These are phyloP conservation scores for Hassar affinis DNA, from an alignment of 2,113 vertebrate genomes.

Conservation along the genomic window DNA sequence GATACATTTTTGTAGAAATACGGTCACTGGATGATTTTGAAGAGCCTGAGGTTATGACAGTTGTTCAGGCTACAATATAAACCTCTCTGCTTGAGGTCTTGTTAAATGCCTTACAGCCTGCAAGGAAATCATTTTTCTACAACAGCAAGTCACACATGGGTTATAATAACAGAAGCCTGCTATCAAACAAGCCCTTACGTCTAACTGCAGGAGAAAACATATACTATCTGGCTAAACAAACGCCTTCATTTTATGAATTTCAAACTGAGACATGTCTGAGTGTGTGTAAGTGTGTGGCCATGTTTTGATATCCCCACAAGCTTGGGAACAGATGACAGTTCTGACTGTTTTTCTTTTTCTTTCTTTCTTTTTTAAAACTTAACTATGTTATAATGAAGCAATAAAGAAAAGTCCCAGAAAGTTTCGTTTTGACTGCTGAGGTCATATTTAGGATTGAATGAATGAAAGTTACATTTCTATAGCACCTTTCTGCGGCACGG, in stretches of 20 bases:
- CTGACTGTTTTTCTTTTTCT: not conserved
- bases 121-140: not conserved
- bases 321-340: not conserved
- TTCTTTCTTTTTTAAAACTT: not conserved
- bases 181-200: not conserved
- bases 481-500: too few species aligned
- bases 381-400: too few species aligned
- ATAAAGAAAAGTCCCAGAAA: not conserved
- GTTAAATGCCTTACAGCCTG: constrained; percentile 2
- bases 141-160: not conserved
- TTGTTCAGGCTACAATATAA: not conserved
- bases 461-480: too few species aligned
- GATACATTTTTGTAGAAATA: not conserved
- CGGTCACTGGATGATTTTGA: not conserved
- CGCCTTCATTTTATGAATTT: not conserved
- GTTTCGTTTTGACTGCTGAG: too few species aligned
- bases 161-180: not conserved
- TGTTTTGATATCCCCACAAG: not conserved
- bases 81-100: not conserved
- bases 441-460: not conserved
- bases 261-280: not conserved
- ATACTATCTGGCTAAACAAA: not conserved
- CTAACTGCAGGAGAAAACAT: not conserved
- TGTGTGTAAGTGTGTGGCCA: not conserved
- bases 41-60: not conserved